Base-by-base conservation (phyloP, 64 coral and sea anemone species). In the Pocillopora verrucosa region DNA sequence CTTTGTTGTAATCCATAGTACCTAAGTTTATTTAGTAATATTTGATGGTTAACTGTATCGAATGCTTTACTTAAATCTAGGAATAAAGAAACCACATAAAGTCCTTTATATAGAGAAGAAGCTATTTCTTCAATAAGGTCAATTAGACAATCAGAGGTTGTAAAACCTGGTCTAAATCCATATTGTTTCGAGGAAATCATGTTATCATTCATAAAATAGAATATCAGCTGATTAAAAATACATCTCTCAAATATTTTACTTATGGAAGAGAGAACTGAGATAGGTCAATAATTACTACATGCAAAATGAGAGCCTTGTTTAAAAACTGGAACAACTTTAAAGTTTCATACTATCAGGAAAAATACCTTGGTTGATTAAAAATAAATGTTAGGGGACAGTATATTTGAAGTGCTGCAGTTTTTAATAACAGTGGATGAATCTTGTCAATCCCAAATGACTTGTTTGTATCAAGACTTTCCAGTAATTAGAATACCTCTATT, bases 331-430 rank as follows among this genome's bases (percentile, higher is more conserved):
- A 76, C 75, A 79, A 90, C 89, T 79, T 45, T 61, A 83, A 58
- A 83, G 34, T 76, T 90, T 90, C 89, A 74, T 61, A 25, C 65
- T 72, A 37, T 77, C 38, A 59, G 89, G 89, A 38, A 90, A 90
- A 58, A 84, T 77, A 73, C 64, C 56, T 83, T 64, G 62, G 75
- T 25, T 60, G 78, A 82, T 90, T 83, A 72, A 90, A 83, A n/a
- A 90, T 70, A 37, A 67, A 69, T 65, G 82, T 84, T 84, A 84
- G 68, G 68, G 82, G 82, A 84, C 34, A 12, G 82, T 65, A 84
- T 70, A 84, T 84, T 84, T 84, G 82, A 5, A 84, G 61, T 84
- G 60, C 61, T 84, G 82, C 60, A 64, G 64, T 73, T 72, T 72
- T 86, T 86, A 86, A 58, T 64, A 86, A 86, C 38, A 86, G 56